Percentiles rank a stretch among this genome's conserved stretches.
These are phyloP conservation scores for Toxotes chatareus DNA, from an alignment of 2,113 vertebrate genomes.

Conservation along the genomic window DNA sequence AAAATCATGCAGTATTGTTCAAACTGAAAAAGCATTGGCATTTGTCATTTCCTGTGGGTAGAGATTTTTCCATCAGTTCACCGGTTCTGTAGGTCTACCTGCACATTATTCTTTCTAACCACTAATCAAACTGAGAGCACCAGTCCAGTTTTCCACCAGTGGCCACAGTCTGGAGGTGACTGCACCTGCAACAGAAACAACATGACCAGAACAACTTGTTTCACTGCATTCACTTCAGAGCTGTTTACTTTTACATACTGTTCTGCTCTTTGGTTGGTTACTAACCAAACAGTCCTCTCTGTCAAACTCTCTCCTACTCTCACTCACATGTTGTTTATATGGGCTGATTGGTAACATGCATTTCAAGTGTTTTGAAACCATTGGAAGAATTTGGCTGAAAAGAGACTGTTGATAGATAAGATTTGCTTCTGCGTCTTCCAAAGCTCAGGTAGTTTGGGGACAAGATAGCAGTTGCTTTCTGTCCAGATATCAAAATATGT, in stretches of 20 bases:
- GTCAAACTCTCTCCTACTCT: not conserved
- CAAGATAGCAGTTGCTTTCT: not conserved
- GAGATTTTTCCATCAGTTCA: too few relatives aligned
- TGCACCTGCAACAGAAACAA: not conserved
- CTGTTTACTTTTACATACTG: not conserved
- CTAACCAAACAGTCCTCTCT: not conserved
- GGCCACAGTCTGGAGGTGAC: constrained; percentile 5
- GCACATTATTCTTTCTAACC: not conserved
- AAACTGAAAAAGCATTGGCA: too few relatives aligned
- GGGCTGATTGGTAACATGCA: not conserved
- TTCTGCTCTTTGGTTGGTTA: not conserved
- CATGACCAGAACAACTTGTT: constrained; percentile 1
- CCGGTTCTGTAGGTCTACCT: too few relatives aligned
- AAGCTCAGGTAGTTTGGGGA: not conserved
- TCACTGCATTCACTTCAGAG: not conserved
- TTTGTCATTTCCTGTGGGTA: too few relatives aligned
- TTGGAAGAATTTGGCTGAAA: not conserved
- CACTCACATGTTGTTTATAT: not conserved
- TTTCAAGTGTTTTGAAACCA: not conserved
- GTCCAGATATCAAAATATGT: not conserved
- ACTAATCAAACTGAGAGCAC: not conserved
- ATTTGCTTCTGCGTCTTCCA: not conserved
- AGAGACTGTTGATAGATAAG: not conserved
- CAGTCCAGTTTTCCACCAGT: too few relatives aligned
- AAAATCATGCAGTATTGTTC: too few relatives aligned